These are phyloP conservation scores for Anas capensis DNA, from an alignment of 2,797 vertebrate species.

Conservation along the genomic window DNA sequence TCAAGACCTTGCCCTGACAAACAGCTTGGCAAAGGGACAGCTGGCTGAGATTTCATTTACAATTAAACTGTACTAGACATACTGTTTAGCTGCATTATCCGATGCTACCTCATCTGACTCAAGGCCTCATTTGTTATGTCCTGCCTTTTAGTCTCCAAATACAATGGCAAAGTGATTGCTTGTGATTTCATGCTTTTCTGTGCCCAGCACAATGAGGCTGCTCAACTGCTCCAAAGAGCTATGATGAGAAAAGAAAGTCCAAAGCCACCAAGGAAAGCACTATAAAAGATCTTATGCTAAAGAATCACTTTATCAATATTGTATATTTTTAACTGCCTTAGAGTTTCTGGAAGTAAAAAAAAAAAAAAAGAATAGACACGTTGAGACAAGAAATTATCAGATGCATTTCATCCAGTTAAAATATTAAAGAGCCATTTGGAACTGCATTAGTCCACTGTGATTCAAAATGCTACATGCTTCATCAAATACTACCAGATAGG, in stretches of 20 bases:
- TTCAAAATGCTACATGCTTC: slow-evolving; percentile 35
- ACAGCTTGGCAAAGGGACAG: not conserved
- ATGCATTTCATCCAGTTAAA: not conserved
- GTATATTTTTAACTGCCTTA: not conserved
- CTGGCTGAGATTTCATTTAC: not conserved
- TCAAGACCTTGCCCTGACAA: not conserved
- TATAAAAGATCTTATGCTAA: not conserved
- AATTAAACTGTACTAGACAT: not conserved
- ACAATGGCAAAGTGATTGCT: slow-evolving; percentile 37
- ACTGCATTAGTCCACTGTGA: not conserved
- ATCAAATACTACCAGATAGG: slow-evolving; percentile 22
- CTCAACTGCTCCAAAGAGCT: not conserved
- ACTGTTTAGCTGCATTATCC: not conserved
- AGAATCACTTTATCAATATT: not conserved
- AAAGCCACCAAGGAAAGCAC: not conserved
- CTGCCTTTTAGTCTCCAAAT: not conserved
- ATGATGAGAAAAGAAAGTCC: not conserved
- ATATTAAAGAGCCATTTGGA: not conserved
- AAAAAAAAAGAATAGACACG: not conserved
- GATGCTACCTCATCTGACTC: not conserved
- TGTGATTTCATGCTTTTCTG: slow-evolving; percentile 23
- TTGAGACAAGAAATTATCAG: not conserved
- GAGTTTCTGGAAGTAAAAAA: not conserved
- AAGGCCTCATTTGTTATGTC: not conserved
- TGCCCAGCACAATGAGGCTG: not conserved